These are phyloP conservation scores for Rhegmatorhina hoffmannsi DNA, from an alignment of 2,113 vertebrate genomes.

Conservation along the genomic window DNA sequence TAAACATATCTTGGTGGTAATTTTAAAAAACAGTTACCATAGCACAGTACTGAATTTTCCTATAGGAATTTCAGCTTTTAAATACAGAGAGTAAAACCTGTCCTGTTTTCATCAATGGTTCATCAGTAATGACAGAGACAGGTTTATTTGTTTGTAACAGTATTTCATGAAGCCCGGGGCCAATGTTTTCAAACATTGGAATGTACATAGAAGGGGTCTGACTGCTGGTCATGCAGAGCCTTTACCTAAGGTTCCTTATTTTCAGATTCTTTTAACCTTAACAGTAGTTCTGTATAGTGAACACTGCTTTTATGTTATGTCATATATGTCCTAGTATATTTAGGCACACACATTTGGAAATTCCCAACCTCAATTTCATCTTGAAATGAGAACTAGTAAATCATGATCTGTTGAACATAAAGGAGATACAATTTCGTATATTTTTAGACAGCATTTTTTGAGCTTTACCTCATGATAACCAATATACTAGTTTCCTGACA, in stretches of 20 bases:
- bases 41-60: background rate
- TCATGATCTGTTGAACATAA: background rate
- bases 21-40: background rate
- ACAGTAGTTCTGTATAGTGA: background rate
- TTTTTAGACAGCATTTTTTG: background rate
- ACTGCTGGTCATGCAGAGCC: background rate
- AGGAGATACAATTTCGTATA: background rate
- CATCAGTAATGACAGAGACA: background rate
- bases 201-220: background rate
- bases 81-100: background rate
- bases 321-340: background rate
- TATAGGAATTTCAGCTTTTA: background rate
- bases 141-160: background rate
- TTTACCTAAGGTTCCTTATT: background rate
- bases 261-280: background rate
- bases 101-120: background rate
- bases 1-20: background rate
- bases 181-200: background rate
- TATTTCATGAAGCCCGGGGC: background rate
- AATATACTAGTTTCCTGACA: background rate
- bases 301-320: background rate
- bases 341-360: background rate
- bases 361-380: background rate
- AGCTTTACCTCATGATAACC: background rate
- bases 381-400: background rate